Evolutionary conservation across 2,113 vertebrate genomes (phyloP).

Genomic region (Gadus macrocephalus): DNA sequence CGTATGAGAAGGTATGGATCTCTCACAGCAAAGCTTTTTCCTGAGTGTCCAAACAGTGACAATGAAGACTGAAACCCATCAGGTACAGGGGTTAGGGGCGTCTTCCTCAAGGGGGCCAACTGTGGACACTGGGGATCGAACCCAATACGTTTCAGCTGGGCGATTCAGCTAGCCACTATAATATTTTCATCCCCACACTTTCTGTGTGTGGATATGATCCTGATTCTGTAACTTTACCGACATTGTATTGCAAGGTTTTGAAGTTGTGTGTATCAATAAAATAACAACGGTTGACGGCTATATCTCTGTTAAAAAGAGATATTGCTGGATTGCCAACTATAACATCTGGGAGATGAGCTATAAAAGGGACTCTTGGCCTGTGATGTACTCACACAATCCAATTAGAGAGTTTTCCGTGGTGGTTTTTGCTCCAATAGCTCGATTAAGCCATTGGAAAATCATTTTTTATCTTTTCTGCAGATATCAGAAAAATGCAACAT

Average conservation of each 20-base stretch:
- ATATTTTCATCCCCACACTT: neutral
- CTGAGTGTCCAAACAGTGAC: no score
- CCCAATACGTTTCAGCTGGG: no score
- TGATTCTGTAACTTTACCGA: neutral
- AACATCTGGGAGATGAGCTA: slow-evolving; percentile 1
- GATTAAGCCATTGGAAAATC: no score
- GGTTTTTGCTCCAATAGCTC: no score
- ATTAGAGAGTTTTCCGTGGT: neutral
- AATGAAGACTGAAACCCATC: no score
- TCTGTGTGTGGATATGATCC: neutral
- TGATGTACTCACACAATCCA: neutral
- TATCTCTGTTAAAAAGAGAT: neutral
- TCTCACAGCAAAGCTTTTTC: neutral
- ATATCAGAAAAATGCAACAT: no score
- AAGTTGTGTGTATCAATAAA: neutral
- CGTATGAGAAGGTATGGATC: neutral
- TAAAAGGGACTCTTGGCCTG: neutral
- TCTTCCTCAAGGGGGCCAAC: no score
- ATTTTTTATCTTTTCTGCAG: no score
- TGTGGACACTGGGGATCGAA: no score
- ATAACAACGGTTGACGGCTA: neutral
- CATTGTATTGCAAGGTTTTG: no score
- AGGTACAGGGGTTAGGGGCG: no score
- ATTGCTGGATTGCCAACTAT: neutral
- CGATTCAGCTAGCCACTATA: neutral